Evolutionary conservation across 2,888 invertebrate species (phyloP).

Genomic region (Pristionchus japonicus): DNA sequence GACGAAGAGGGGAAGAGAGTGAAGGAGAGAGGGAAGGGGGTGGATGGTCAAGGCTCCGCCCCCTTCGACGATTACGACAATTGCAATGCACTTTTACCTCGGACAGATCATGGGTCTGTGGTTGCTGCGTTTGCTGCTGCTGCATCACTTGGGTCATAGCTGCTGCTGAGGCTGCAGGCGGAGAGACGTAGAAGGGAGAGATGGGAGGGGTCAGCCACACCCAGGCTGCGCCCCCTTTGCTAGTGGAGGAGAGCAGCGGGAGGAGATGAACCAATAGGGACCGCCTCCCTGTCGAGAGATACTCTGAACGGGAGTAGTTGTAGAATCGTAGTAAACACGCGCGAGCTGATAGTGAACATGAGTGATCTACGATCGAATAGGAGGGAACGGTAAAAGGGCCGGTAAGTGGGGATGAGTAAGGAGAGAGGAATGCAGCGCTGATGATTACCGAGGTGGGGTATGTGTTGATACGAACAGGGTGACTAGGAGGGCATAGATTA

Average conservation of each 20-base stretch:
- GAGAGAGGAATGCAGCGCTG: conserved; percentile 4
- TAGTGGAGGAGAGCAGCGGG: background rate
- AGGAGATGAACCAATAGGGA: conserved; percentile 27
- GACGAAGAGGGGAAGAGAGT: background rate
- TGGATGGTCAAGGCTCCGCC: background rate
- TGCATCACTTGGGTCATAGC: conserved; percentile 43
- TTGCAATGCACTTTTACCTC: background rate
- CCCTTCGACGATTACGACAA: background rate
- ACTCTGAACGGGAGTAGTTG: conserved; percentile 1
- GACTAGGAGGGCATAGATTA: background rate
- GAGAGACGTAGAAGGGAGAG: background rate
- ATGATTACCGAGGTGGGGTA: background rate
- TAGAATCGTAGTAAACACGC: conserved; percentile 5
- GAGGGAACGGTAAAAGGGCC: background rate
- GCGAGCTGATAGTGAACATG: background rate
- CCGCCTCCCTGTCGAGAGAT: background rate
- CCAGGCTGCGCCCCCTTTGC: conserved; percentile 11
- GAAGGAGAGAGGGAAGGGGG: background rate
- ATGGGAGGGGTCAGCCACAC: conserved; percentile 44
- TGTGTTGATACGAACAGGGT: conserved; percentile 1
- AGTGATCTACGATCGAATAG: background rate
- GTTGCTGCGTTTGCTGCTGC: background rate
- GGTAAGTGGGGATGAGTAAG: conserved; percentile 27
- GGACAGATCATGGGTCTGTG: background rate
- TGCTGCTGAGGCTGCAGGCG: background rate